Percentiles rank a stretch among this genome's conserved stretches.
Evolutionary conservation across 2,888 invertebrate genomes (phyloP).

Genomic region (Elaeidobius kamerunicus): DNA sequence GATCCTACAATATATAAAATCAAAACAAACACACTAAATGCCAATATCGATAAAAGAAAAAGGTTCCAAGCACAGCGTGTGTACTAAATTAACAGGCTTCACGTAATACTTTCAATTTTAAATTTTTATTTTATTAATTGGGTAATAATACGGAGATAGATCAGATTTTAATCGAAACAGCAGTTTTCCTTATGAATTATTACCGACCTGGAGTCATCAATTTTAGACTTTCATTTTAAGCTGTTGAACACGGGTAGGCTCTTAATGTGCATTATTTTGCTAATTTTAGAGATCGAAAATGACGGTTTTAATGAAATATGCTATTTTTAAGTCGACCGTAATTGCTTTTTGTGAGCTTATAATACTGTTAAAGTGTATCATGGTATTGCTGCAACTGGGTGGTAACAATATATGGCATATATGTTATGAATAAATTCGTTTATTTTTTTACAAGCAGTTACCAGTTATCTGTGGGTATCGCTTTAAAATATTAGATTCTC

Average conservation of each 20-base stretch:
- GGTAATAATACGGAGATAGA: constrained; percentile 1
- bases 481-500: too few species aligned
- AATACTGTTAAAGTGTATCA: neutral
- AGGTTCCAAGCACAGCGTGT: too few species aligned
- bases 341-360: too few species aligned
- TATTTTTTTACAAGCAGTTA: too few species aligned
- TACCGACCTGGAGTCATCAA: constrained; percentile 8
- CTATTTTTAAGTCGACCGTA: neutral
- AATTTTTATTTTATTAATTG: neutral
- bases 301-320: neutral
- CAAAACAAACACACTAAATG: too few species aligned
- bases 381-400: neutral
- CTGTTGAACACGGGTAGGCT: constrained; percentile 4
- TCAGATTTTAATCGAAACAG: constrained; percentile 2
- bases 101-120: constrained; percentile 18
- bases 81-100: constrained; percentile 13
- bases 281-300: neutral
- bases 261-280: neutral
- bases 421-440: too few species aligned
- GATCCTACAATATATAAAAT: too few species aligned
- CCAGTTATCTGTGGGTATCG: too few species aligned
- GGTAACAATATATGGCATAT: too few species aligned
- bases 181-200: constrained; percentile 12
- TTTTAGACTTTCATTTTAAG: constrained; percentile 21
- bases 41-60: too few species aligned